Base-by-base conservation (phyloP, 2,888 invertebrate species). In the Lasioglossum figueresi region DNA sequence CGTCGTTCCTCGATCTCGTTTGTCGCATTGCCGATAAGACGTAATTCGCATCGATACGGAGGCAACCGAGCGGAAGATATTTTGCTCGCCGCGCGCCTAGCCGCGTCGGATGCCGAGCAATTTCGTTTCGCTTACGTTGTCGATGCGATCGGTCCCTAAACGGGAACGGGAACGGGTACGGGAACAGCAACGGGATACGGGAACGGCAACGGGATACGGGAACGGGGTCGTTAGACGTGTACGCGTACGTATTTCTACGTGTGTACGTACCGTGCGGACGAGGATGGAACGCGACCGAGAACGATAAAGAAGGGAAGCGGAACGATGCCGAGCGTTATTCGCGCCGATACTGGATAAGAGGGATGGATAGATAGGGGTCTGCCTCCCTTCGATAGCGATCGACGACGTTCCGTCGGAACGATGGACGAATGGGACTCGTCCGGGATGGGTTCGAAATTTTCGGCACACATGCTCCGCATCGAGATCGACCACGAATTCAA, bases 121-220 rank as follows among this genome's bases (percentile, higher is more conserved):
- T 92, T 87, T 90, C 81, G 87, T 90, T 89, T 81, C 84, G 91
- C 91, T 91, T 91, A 92, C 90, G 89, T 83, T 75, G 91, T 83
- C 74, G 79, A 81, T 27, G 71, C 72, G 79, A 82, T 37, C 59
- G 37, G 37, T 56, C 31, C 79, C 86, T 88, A 87, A 89, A 88
- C 82, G 80, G 45, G 66, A n/a, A 43, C 27, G 72, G 19, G 43
- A 31, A 45, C 71, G 14, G 40, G 73, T 66, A 59, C 43, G 56
- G 37, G 45, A 31, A 31, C n/a, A n/a, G n/a, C n/a, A 40, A 40
- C 40, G 40, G 10, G 40, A 40, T 34, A 40, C 40, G 12, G 40
- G 12, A 43, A 43, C 43, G 43, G 43, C 10, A 43, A 43, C 14
- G 71, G 27, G 43, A 27, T 14, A 45, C 71, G 14, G 34, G 74